A percentile compares a stretch with the other conserved stretches of the same genome.
Evolutionary conservation across 2,797 vertebrate genomes (phyloP).

Genomic region (Chelon labrosus): DNA sequence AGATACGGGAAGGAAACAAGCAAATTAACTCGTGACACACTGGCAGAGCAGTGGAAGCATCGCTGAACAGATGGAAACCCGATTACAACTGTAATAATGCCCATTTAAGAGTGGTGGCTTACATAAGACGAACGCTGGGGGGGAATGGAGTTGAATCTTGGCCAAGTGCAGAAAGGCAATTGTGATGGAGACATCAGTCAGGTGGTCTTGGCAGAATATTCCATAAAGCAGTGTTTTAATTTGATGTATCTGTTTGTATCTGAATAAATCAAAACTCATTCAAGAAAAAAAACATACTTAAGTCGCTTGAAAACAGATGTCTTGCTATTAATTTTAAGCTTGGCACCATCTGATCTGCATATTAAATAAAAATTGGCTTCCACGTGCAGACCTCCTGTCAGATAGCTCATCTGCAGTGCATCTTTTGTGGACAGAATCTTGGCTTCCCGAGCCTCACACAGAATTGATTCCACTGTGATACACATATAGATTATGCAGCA

Average conservation of each 20-base stretch:
- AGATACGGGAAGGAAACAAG: slow-evolving; percentile 71
- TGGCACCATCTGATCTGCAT: slow-evolving; percentile 54
- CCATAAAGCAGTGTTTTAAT: slow-evolving; percentile 26
- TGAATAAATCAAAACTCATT: slow-evolving; percentile 49
- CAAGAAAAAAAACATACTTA: not conserved
- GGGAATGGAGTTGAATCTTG: slow-evolving; percentile 41
- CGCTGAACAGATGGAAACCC: slow-evolving; percentile 75
- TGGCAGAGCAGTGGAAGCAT: slow-evolving; percentile 48
- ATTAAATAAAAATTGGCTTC: slow-evolving; percentile 47
- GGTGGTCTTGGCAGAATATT: slow-evolving; percentile 38
- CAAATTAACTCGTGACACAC: slow-evolving; percentile 69
- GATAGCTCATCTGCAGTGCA: slow-evolving; percentile 35
- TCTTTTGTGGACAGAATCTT: slow-evolving; percentile 43
- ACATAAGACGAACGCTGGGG: slow-evolving; percentile 34
- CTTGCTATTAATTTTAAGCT: slow-evolving; percentile 37
- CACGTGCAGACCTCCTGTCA: slow-evolving; percentile 42
- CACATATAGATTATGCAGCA: slow-evolving; percentile 14
- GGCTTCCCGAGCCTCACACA: slow-evolving; percentile 16
- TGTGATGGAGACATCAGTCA: slow-evolving; percentile 35
- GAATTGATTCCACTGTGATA: slow-evolving; percentile 35
- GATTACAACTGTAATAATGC: slow-evolving; percentile 70
- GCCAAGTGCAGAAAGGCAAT: slow-evolving; percentile 27
- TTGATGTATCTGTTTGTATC: slow-evolving; percentile 26
- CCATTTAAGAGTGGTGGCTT: slow-evolving; percentile 50
- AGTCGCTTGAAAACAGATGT: slow-evolving; percentile 48